Conservation (phyloP, 1,140 invertebrate genomes). For the Lucilia cuprina region DNA sequence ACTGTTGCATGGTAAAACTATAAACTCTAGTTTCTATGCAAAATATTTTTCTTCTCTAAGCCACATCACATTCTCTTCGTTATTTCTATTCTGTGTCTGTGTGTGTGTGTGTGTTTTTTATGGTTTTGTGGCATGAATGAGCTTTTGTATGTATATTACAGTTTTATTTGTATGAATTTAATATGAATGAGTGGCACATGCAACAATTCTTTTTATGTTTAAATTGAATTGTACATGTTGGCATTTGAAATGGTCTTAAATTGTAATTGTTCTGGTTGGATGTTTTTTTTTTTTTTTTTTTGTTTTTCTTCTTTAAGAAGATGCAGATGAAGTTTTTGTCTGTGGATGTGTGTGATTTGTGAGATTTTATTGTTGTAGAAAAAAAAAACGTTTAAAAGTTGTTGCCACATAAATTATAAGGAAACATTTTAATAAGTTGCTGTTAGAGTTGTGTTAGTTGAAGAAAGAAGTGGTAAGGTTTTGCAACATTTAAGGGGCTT, state of each 20-base stretch:
- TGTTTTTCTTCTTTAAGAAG: no score
- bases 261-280: neutral
- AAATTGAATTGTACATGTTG: slow-evolving; percentile 17
- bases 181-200: slow-evolving; percentile 17
- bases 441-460: no score
- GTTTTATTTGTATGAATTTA: neutral
- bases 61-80: neutral
- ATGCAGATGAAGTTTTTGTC: neutral
- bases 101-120: neutral
- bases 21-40: neutral
- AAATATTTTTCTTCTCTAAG: neutral
- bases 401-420: no score
- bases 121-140: neutral
- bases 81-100: neutral
- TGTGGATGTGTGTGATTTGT: neutral
- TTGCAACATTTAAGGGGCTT: no score
- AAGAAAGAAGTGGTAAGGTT: no score
- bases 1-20: neutral
- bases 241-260: slow-evolving; percentile 11
- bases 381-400: neutral
- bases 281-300: no score
- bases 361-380: neutral
- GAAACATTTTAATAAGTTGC: no score
- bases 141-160: neutral
- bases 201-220: slow-evolving; percentile 4